These are phyloP conservation scores for Drosophila anceps DNA, from an alignment of 2,888 invertebrate genomes.

Conservation along the genomic window DNA sequence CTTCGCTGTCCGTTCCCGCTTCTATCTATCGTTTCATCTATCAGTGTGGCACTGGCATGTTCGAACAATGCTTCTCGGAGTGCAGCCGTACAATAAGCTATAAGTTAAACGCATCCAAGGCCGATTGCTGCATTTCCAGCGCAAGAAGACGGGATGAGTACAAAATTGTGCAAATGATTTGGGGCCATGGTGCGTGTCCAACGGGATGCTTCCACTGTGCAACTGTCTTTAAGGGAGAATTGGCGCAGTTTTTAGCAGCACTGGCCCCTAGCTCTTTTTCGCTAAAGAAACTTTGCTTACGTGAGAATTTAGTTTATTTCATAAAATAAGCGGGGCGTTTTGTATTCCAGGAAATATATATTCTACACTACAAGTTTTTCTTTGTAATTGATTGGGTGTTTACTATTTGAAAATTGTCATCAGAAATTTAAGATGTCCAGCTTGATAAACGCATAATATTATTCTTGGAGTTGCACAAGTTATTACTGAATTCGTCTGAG, in stretches of 20 bases:
- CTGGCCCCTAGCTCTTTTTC: slow-evolving; percentile 50
- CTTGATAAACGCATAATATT: too few relatives aligned
- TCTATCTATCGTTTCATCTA: slow-evolving; percentile 73
- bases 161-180: slow-evolving; percentile 67
- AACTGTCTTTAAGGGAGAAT: slow-evolving; percentile 46
- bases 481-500: too few relatives aligned
- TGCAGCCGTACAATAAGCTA: slow-evolving; percentile 51
- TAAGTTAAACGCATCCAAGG: slow-evolving; percentile 63
- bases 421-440: too few relatives aligned
- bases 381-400: too few relatives aligned
- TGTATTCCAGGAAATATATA: slow-evolving; percentile 52
- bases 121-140: slow-evolving; percentile 50
- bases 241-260: slow-evolving; percentile 53
- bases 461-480: too few relatives aligned
- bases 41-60: slow-evolving; percentile 55
- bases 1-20: slow-evolving; percentile 39
- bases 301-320: slow-evolving; percentile 82
- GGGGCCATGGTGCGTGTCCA: slow-evolving; percentile 76
- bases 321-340: slow-evolving; percentile 60
- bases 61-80: slow-evolving; percentile 13
- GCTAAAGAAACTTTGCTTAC: slow-evolving; percentile 81
- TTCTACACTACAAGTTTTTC: too few relatives aligned
- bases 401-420: too few relatives aligned
- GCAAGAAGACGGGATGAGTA: background rate
- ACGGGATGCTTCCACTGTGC: slow-evolving; percentile 63